These are phyloP conservation scores for Meteorus cinctellus DNA, from an alignment of 2,888 invertebrate species.

Conservation along the genomic window DNA sequence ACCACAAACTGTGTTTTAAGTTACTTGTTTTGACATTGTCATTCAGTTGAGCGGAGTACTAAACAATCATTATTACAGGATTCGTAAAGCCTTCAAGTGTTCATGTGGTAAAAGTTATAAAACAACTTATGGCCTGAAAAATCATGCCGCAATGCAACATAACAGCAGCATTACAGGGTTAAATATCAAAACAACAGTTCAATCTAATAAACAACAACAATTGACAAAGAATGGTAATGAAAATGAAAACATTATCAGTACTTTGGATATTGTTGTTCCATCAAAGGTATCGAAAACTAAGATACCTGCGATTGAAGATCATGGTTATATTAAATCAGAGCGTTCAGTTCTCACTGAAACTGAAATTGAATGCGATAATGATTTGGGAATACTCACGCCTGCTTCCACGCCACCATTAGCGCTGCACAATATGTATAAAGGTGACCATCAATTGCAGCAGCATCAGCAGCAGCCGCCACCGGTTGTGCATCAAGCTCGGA, in stretches of 20 bases:
- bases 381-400: slow-evolving; percentile 67
- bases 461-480: slow-evolving; percentile 37
- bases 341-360: slow-evolving; percentile 50
- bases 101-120: slow-evolving; percentile 91
- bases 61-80: slow-evolving; percentile 73
- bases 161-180: slow-evolving; percentile 52
- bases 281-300: slow-evolving; percentile 55
- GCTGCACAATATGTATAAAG: slow-evolving; percentile 51
- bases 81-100: slow-evolving; percentile 87
- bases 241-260: slow-evolving; percentile 36
- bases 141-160: slow-evolving; percentile 78
- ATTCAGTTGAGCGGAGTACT: slow-evolving; percentile 6
- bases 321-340: slow-evolving; percentile 66
- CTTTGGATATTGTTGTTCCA: slow-evolving; percentile 10
- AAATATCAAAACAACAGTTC: slow-evolving; percentile 42
- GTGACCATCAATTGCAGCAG: slow-evolving; percentile 35
- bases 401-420: slow-evolving; percentile 63
- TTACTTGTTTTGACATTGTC: neutral
- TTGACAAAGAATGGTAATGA: slow-evolving; percentile 49
- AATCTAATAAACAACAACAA: slow-evolving; percentile 31
- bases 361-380: slow-evolving; percentile 58
- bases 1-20: too few species aligned
- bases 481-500: slow-evolving; percentile 33
- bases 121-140: slow-evolving; percentile 85
- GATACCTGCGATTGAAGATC: slow-evolving; percentile 64